Evolutionary conservation across 2,888 invertebrate species (phyloP).

Genomic region (Drosophila mettleri): DNA sequence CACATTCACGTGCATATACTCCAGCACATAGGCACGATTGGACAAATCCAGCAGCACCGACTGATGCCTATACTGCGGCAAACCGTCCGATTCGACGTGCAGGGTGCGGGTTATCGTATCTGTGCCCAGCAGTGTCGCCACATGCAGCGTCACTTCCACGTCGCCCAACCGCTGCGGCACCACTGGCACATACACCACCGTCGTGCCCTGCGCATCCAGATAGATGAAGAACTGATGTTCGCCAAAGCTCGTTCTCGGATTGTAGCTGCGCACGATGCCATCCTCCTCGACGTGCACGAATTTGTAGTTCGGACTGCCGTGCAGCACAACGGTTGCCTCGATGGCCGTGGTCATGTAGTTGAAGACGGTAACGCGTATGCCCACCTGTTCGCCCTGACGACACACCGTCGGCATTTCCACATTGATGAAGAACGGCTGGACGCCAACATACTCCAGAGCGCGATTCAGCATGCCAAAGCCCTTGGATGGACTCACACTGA

Average conservation of each 20-base stretch:
- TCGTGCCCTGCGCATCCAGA: constrained; percentile 91
- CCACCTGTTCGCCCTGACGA: constrained; percentile 96
- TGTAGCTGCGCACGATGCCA: constrained; percentile 94
- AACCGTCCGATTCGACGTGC: constrained; percentile 94
- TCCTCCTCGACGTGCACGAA: constrained; percentile 96
- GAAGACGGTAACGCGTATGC: constrained; percentile 95
- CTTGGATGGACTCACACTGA: constrained; percentile 93
- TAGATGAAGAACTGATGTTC: constrained; percentile 98
- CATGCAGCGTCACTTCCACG: constrained; percentile 90
- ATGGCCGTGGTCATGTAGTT: constrained; percentile 95
- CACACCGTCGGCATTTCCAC: constrained; percentile 95
- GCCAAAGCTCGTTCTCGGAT: constrained; percentile 95
- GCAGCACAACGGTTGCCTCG: constrained; percentile 94
- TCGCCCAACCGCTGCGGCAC: constrained; percentile 93
- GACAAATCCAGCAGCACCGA: constrained; percentile 96
- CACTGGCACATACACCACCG: constrained; percentile 95
- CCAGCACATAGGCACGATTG: constrained; percentile 95
- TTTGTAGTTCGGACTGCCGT: constrained; percentile 93
- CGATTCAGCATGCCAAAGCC: constrained; percentile 95
- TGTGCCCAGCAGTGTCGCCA: constrained; percentile 90
- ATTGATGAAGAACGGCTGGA: constrained; percentile 97
- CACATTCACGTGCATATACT: constrained; percentile 97
- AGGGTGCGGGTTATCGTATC: constrained; percentile 89
- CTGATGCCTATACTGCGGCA: constrained; percentile 96
- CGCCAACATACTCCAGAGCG: constrained; percentile 94